Percentiles rank a stretch among this genome's conserved stretches.
Conservation (phyloP, 1,140 invertebrate species). For the Brachionus calyciflorus region DNA sequence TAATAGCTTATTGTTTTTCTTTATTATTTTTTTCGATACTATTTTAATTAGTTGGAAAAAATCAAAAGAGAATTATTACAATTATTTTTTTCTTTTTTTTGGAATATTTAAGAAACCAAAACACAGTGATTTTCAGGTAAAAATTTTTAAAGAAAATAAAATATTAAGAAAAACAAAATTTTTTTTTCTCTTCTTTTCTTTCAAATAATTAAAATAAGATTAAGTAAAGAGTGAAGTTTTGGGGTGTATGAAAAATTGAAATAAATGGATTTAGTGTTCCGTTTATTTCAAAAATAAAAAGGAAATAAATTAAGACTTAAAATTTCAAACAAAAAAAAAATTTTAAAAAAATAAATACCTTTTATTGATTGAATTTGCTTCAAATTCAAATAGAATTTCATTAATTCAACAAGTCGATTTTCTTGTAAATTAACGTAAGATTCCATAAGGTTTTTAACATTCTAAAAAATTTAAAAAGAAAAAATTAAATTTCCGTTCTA, state of each 20-base stretch:
- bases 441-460: slow-evolving; percentile 16
- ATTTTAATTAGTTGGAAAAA: not conserved
- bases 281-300: not conserved
- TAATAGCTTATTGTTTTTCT: too few species aligned
- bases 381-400: slow-evolving; percentile 10
- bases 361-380: slow-evolving; percentile 25
- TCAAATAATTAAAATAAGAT: slow-evolving; percentile 26
- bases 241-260: too few species aligned
- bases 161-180: too few species aligned
- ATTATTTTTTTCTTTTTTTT: not conserved
- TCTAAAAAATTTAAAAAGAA: slow-evolving; percentile 12
- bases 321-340: too few species aligned
- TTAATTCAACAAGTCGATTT: slow-evolving; percentile 2
- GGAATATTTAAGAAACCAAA: not conserved
- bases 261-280: not conserved
- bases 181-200: not conserved
- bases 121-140: slow-evolving; percentile 30
- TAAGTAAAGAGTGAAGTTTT: too few species aligned
- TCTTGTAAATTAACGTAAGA: slow-evolving; percentile 16
- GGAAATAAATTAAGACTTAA: too few species aligned
- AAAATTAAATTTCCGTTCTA: not conserved
- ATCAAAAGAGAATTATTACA: not conserved
- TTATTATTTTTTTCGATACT: too few species aligned
- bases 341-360: not conserved
- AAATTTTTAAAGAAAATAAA: too few species aligned